These are phyloP conservation scores for Manacus vitellinus DNA, from an alignment of 2,113 vertebrate genomes.

Conservation along the genomic window DNA sequence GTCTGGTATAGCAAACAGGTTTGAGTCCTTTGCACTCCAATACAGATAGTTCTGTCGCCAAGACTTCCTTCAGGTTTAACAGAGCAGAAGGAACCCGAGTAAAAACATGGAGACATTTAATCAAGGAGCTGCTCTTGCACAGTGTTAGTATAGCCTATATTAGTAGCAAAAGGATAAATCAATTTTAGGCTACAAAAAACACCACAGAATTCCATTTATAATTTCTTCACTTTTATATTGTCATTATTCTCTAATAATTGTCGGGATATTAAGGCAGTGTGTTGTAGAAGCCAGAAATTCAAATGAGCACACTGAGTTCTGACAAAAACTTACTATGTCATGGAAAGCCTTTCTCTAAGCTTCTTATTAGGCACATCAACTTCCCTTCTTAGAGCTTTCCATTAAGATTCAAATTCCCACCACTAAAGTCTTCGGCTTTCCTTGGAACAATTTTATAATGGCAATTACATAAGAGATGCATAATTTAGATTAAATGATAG, in stretches of 20 bases:
- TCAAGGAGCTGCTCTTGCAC: neutral
- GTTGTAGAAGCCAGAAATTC: neutral
- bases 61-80: neutral
- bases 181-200: neutral
- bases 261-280: neutral
- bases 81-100: neutral
- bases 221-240: neutral
- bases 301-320: neutral
- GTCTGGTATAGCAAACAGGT: neutral
- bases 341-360: neutral
- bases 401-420: neutral
- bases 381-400: neutral
- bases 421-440: neutral
- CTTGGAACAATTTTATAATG: neutral
- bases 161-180: neutral
- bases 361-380: neutral
- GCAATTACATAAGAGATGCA: neutral
- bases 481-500: neutral
- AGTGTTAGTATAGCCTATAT: fast-evolving
- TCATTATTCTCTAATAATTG: neutral
- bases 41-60: neutral
- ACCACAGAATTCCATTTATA: neutral
- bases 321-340: neutral
- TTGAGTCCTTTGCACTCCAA: neutral
- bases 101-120: neutral